Percentiles rank a stretch among this genome's conserved stretches.
Conservation (phyloP, 2,113 vertebrate species). For the Baryphthengus martii region DNA sequence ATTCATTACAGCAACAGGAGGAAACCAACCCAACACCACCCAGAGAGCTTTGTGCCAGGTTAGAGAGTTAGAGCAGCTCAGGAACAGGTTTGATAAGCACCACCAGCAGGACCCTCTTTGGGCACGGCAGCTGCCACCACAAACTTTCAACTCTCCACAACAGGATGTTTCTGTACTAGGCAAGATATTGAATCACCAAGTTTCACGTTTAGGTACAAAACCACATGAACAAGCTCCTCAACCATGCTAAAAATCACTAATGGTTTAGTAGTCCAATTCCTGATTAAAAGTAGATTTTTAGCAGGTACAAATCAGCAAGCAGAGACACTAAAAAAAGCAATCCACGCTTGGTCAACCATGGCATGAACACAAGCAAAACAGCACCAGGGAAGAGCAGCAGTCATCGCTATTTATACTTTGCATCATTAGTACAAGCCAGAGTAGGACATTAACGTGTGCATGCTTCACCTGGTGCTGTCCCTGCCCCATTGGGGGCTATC, state of each 20-base stretch:
- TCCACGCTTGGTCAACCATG: neutral
- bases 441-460: neutral
- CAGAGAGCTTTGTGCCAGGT: neutral
- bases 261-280: neutral
- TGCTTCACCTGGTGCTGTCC: neutral
- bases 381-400: fast-evolving
- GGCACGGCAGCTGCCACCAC: neutral
- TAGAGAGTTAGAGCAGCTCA: neutral
- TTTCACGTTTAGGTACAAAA: neutral
- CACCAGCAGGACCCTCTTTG: neutral
- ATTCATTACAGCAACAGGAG: neutral
- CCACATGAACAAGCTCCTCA: neutral
- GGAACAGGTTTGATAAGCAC: conserved; percentile 16
- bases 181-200: neutral
- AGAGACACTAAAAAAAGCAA: neutral
- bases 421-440: neutral
- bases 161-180: neutral
- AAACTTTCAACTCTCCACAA: neutral
- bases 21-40: neutral
- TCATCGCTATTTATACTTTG: neutral
- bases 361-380: neutral
- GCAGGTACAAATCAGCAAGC: neutral
- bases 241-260: fast-evolving
- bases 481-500: neutral
- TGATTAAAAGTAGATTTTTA: neutral